phyloP scores from a whole-genome alignment of 2,888 invertebrate genomes.

The Homarus gammarus region DNA sequence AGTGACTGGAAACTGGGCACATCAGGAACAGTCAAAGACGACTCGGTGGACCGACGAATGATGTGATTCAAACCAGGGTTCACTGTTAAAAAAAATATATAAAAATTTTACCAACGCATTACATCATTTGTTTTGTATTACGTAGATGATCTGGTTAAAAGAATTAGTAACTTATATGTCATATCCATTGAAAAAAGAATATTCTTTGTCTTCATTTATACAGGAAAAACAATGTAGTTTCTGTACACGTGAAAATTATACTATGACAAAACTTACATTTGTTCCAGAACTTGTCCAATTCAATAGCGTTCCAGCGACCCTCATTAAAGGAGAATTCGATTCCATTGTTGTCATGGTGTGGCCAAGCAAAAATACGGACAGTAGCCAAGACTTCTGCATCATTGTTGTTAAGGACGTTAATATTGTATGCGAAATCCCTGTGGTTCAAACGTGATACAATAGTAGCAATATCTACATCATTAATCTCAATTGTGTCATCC shows the following conservation, averaged over 20 bases:
- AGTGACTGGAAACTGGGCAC: constrained; percentile 61
- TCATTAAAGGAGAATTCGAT: constrained; percentile 76
- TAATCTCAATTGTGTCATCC: constrained; percentile 45
- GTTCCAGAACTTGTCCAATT: constrained; percentile 76
- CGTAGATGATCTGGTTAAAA: neutral
- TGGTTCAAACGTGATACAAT: constrained; percentile 77
- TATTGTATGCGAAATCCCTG: constrained; percentile 77
- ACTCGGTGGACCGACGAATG: constrained; percentile 85
- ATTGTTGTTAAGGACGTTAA: constrained; percentile 74
- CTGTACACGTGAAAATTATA: neutral
- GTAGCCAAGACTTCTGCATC: constrained; percentile 69
- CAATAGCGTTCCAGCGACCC: constrained; percentile 76
- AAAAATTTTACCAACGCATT: too few relatives aligned
- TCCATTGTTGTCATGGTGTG: constrained; percentile 77
- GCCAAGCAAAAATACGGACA: constrained; percentile 77
- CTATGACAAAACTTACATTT: constrained; percentile 75
- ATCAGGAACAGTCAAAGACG: constrained; percentile 84
- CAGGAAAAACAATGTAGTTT: too few relatives aligned
- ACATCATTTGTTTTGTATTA: too few relatives aligned
- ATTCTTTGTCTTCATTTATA: neutral
- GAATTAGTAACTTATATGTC: neutral
- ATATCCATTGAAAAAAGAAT: neutral
- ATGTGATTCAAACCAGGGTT: constrained; percentile 85
- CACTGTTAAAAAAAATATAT: constrained; percentile 79
- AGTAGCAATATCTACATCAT: constrained; percentile 69